Conservation (phyloP, 2,113 vertebrate species). For the Uropsilus gracilis region DNA sequence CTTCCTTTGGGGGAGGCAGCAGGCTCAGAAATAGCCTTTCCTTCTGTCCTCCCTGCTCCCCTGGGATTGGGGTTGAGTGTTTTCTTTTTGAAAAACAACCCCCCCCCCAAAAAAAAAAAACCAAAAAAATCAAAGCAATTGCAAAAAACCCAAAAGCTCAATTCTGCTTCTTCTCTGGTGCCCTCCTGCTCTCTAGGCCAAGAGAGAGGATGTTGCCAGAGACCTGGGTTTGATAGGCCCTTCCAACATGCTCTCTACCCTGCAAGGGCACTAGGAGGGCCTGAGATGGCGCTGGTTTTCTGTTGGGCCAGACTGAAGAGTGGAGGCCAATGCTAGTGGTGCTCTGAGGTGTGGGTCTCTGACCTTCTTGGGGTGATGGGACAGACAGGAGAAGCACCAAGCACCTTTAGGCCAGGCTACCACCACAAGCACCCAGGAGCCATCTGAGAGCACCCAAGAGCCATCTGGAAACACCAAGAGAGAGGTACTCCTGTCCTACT, state of each 20-base stretch:
- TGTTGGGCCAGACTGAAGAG: not conserved
- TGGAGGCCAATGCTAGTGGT: not conserved
- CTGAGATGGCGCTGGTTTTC: not conserved
- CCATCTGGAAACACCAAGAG: not conserved
- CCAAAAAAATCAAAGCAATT: conserved; percentile 65
- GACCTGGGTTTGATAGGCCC: not conserved
- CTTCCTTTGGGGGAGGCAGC: conserved; percentile 52
- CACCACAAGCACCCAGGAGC: rapidly evolving
- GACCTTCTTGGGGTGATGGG: not conserved
- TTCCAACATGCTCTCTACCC: not conserved
- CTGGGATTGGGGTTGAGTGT: not conserved
- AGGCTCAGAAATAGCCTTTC: conserved; percentile 47
- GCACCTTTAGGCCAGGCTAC: too few species aligned
- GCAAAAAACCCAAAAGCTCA: conserved; percentile 14
- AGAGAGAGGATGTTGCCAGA: not conserved
- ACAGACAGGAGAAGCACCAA: not conserved
- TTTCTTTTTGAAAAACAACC: conserved; percentile 66
- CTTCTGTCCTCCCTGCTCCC: not conserved
- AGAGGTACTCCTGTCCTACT: not conserved
- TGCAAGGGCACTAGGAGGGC: not conserved
- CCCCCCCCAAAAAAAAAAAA: too few species aligned
- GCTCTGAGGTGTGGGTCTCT: not conserved
- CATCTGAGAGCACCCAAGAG: too few species aligned
- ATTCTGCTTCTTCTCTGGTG: conserved; percentile 13
- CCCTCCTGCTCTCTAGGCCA: not conserved